Conservation (phyloP, 2,797 vertebrate species). For the Lutjanus campechanus region DNA sequence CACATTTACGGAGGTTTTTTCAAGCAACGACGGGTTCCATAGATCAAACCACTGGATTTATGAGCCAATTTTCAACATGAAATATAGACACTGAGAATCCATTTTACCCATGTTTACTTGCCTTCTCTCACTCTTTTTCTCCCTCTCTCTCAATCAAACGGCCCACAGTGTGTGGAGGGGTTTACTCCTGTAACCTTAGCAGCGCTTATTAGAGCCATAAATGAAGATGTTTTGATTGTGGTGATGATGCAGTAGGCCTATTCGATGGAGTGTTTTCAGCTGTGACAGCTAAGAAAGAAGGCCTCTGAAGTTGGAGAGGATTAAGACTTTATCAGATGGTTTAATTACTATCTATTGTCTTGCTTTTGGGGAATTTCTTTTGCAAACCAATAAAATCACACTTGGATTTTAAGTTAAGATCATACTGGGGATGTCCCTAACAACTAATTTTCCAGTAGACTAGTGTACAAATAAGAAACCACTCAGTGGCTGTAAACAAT, state of each 20-base stretch:
- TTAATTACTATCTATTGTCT: background rate
- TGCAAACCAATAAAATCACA: background rate
- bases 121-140: constrained; percentile 64
- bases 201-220: constrained; percentile 43
- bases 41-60: constrained; percentile 97
- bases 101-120: constrained; percentile 91
- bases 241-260: background rate
- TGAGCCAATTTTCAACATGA: constrained; percentile 99
- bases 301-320: background rate
- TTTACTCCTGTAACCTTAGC: constrained; percentile 46
- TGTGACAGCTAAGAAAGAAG: background rate
- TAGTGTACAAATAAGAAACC: too few species aligned
- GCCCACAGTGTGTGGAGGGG: constrained; percentile 48
- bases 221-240: constrained; percentile 49
- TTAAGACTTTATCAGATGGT: background rate
- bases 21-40: constrained; percentile 97
- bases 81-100: constrained; percentile 97
- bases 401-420: background rate
- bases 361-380: background rate
- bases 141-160: constrained; percentile 71
- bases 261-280: background rate
- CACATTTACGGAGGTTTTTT: constrained; percentile 99
- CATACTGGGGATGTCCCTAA: too few species aligned
- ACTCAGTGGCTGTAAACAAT: too few species aligned
- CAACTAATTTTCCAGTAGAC: too few species aligned